A percentile compares a stretch with the other conserved stretches of the same genome.
Conservation (phyloP, 2,113 vertebrate genomes). For the Accipiter cooperii region DNA sequence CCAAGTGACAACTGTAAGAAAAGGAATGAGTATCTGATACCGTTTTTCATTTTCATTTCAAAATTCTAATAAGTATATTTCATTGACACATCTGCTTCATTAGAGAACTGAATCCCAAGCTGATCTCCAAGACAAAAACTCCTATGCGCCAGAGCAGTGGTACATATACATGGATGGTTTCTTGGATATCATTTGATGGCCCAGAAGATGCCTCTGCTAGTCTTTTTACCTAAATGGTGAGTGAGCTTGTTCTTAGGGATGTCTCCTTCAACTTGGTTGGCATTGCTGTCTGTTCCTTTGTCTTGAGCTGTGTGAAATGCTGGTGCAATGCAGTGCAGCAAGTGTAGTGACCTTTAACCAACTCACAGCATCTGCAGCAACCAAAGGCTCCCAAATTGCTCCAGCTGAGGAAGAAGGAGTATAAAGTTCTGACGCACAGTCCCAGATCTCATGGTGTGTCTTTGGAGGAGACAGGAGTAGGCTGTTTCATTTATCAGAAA, state of each 20-base stretch:
- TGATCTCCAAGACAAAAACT: neutral
- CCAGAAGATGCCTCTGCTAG: neutral
- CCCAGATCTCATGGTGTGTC: constrained; percentile 20
- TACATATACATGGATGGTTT: neutral
- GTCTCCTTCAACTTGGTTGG: neutral
- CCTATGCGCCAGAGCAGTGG: neutral
- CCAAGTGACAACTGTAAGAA: neutral
- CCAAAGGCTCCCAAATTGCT: neutral
- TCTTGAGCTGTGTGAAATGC: neutral
- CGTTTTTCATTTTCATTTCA: neutral
- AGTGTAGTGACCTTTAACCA: neutral
- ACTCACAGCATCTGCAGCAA: neutral
- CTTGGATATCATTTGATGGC: neutral
- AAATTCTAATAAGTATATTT: neutral
- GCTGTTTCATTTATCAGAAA: constrained; percentile 70
- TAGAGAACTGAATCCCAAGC: neutral
- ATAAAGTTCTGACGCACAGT: neutral
- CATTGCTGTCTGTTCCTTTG: neutral
- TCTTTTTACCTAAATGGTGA: neutral
- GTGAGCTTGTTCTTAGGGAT: neutral
- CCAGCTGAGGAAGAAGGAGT: neutral
- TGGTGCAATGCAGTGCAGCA: constrained; percentile 2
- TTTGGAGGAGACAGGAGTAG: constrained; percentile 58
- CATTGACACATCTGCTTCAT: neutral
- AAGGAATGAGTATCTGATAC: neutral